Percentiles rank a stretch among this genome's conserved stretches.
Evolutionary conservation across 2,113 vertebrate genomes (phyloP).

Genomic region (Sphaerodactylus townsendi): DNA sequence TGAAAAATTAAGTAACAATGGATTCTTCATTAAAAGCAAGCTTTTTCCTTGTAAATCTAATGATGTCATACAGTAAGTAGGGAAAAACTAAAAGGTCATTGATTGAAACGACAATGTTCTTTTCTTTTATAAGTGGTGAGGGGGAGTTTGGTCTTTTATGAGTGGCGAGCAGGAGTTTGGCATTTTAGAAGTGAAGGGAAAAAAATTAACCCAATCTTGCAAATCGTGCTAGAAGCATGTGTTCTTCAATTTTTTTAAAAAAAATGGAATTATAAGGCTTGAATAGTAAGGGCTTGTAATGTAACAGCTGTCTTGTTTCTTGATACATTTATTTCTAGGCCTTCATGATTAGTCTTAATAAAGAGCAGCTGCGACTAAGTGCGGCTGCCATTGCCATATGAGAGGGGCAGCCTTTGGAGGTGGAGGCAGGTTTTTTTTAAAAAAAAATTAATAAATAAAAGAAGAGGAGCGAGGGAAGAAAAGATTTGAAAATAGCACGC

Average conservation of each 20-base stretch:
- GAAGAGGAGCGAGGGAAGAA: no score
- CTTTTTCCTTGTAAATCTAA: background rate
- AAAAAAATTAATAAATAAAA: no score
- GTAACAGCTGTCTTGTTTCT: background rate
- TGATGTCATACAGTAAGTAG: background rate
- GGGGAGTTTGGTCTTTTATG: background rate
- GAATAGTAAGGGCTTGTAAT: fast-evolving
- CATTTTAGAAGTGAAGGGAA: background rate
- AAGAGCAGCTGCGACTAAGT: no score
- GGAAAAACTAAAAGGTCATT: background rate
- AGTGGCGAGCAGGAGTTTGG: fast-evolving
- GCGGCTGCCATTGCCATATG: no score
- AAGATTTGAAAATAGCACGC: no score
- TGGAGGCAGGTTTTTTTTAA: no score
- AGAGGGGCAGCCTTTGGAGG: no score
- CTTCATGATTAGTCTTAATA: background rate
- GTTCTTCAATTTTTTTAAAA: background rate
- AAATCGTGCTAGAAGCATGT: fast-evolving
- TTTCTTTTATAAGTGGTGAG: background rate
- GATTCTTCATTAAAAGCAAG: constrained; percentile 6
- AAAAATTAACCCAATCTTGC: constrained; percentile 3
- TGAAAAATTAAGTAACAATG: background rate
- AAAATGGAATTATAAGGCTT: background rate
- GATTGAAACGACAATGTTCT: background rate
- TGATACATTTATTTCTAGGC: background rate